Evolutionary conservation across 2,797 vertebrate genomes (phyloP).

Genomic region (Phalanger gymnotis): DNA sequence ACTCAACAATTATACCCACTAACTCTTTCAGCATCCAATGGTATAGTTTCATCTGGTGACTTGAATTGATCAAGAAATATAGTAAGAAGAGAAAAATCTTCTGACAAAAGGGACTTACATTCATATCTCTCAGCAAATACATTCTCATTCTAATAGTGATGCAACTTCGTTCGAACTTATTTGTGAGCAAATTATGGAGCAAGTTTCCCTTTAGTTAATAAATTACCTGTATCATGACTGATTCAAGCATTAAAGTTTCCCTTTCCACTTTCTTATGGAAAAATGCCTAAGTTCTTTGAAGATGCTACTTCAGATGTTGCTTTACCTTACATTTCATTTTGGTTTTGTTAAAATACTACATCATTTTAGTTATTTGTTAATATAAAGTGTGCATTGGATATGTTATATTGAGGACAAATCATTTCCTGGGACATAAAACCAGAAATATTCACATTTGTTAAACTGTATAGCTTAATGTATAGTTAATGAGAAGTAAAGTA

Average conservation of each 20-base stretch:
- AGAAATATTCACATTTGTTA: not conserved
- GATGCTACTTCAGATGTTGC: not conserved
- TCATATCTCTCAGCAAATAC: not conserved
- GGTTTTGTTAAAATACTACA: not conserved
- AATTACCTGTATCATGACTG: not conserved
- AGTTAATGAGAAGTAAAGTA: not conserved
- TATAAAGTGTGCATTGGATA: not conserved
- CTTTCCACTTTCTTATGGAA: not conserved
- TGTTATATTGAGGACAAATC: not conserved
- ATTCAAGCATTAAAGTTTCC: not conserved
- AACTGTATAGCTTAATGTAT: not conserved
- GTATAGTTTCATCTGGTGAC: not conserved
- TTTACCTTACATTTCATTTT: not conserved
- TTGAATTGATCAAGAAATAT: not conserved
- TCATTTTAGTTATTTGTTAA: not conserved
- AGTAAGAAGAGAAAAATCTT: not conserved
- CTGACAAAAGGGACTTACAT: not conserved
- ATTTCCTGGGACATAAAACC: not conserved
- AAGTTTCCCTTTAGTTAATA: not conserved
- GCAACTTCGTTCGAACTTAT: not conserved
- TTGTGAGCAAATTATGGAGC: not conserved
- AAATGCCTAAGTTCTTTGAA: not conserved
- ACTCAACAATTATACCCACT: not conserved
- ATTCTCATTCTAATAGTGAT: conserved; percentile 15
- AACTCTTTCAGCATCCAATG: not conserved